A percentile compares a stretch with the other conserved stretches of the same genome.
Conservation (phyloP, 2,797 vertebrate genomes). For the Trachops cirrhosus region DNA sequence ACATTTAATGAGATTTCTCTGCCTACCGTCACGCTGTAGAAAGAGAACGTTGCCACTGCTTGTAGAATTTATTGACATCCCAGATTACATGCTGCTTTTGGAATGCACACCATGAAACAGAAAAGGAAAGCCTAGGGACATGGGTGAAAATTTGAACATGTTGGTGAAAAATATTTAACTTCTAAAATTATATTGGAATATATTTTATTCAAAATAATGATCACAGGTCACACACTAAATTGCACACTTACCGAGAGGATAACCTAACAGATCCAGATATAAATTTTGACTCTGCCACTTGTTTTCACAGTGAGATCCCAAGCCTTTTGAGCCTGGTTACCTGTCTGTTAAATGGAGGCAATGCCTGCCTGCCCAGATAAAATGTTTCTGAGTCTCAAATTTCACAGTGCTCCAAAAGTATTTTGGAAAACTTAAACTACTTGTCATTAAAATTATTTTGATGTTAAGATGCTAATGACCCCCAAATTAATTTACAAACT, state of each 20-base stretch:
- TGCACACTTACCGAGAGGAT: background rate
- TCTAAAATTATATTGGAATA: background rate
- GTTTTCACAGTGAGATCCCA: background rate
- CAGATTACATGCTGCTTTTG: slow-evolving; percentile 48
- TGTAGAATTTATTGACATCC: slow-evolving; percentile 41
- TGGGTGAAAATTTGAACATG: background rate
- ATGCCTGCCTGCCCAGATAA: background rate
- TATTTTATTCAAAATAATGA: slow-evolving; percentile 19
- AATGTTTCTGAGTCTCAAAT: background rate
- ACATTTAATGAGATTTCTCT: slow-evolving; percentile 37
- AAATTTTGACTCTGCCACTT: background rate
- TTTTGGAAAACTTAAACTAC: background rate
- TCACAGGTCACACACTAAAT: background rate
- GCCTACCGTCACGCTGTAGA: background rate
- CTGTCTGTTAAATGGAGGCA: background rate
- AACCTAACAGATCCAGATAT: background rate
- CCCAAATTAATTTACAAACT: background rate
- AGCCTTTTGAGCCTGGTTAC: background rate
- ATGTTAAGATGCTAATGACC: background rate
- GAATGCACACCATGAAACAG: slow-evolving; percentile 26
- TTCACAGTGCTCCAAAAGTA: background rate
- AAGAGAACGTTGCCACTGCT: slow-evolving; percentile 19
- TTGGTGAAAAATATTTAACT: background rate
- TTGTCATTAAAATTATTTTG: slow-evolving; percentile 31
- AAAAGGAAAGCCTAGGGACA: slow-evolving; percentile 22